These are phyloP conservation scores for Teleogryllus oceanicus DNA, from an alignment of 2,888 invertebrate species.

Conservation along the genomic window DNA sequence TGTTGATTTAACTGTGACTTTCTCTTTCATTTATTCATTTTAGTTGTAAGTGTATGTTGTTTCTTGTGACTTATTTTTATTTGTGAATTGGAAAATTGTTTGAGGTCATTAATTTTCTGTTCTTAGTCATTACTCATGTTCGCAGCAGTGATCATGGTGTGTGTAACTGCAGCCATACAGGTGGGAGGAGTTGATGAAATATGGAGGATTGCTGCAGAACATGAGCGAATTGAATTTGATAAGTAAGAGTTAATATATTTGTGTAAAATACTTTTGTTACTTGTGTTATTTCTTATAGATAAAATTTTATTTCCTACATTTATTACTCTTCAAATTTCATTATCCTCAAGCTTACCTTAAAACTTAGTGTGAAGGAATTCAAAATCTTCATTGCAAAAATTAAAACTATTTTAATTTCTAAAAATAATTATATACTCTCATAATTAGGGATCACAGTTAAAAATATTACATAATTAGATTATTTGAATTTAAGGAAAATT, in stretches of 20 bases:
- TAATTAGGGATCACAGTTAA: too few relatives aligned
- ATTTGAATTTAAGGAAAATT: neutral
- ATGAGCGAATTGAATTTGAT: slow-evolving; percentile 62
- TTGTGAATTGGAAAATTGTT: slow-evolving; percentile 2
- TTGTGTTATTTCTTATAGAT: too few relatives aligned
- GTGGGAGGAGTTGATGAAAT: slow-evolving; percentile 68
- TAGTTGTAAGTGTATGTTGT: neutral
- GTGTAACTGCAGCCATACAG: slow-evolving; percentile 66
- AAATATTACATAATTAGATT: neutral
- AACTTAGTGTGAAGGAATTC: too few relatives aligned
- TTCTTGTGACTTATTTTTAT: neutral
- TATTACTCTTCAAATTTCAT: too few relatives aligned
- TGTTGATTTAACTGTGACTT: neutral
- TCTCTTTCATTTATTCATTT: neutral
- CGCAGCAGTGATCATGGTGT: slow-evolving; percentile 72
- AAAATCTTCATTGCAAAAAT: too few relatives aligned
- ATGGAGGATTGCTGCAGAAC: slow-evolving; percentile 65
- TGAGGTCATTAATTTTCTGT: slow-evolving; percentile 25
- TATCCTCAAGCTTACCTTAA: too few relatives aligned
- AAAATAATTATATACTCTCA: too few relatives aligned
- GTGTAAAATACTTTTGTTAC: too few relatives aligned
- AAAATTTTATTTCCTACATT: too few relatives aligned
- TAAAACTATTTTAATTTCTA: too few relatives aligned
- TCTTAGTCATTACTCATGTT: slow-evolving; percentile 74
- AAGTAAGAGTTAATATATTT: slow-evolving; percentile 41